Evolutionary conservation across 2,113 vertebrate genomes (phyloP).

Genomic region (Thunnus thynnus): DNA sequence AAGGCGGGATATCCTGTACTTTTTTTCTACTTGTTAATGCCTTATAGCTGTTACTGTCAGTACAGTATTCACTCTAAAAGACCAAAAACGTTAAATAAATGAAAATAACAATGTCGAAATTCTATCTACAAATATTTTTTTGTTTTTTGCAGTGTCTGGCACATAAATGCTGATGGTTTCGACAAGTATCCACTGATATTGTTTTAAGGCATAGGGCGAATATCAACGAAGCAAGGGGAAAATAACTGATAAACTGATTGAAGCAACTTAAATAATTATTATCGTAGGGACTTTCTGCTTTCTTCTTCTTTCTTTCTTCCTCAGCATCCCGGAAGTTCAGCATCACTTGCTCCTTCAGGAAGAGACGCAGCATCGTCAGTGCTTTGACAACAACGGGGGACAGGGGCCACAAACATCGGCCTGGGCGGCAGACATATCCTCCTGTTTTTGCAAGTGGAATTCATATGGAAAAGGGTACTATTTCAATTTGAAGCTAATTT

Average conservation of each 20-base stretch:
- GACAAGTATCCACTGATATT: not conserved
- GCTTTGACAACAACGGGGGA: constrained; percentile 72
- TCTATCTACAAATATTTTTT: not conserved
- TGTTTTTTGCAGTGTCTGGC: not conserved
- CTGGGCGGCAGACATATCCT: constrained; percentile 11
- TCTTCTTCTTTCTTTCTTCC: not conserved
- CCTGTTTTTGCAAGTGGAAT: constrained; percentile 24
- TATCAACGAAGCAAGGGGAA: not conserved
- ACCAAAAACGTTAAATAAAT: not conserved
- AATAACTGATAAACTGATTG: not conserved
- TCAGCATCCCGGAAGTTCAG: constrained; percentile 80
- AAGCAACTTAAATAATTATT: not conserved
- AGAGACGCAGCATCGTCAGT: constrained; percentile 65
- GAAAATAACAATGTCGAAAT: not conserved
- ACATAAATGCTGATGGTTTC: not conserved
- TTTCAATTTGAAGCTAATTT: constrained; percentile 9
- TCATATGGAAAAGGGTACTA: constrained; percentile 59
- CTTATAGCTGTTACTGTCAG: not conserved
- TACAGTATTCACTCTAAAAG: not conserved
- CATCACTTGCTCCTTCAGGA: constrained; percentile 66
- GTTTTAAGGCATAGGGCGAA: not conserved
- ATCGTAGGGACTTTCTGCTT: not conserved
- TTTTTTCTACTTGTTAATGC: constrained; percentile 15
- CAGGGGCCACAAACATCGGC: constrained; percentile 45
- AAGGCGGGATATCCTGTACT: constrained; percentile 72